Percentiles rank a stretch among this genome's conserved stretches.
Evolutionary conservation across 2,113 vertebrate species (phyloP).

Genomic region (Eptatretus burgeri): DNA sequence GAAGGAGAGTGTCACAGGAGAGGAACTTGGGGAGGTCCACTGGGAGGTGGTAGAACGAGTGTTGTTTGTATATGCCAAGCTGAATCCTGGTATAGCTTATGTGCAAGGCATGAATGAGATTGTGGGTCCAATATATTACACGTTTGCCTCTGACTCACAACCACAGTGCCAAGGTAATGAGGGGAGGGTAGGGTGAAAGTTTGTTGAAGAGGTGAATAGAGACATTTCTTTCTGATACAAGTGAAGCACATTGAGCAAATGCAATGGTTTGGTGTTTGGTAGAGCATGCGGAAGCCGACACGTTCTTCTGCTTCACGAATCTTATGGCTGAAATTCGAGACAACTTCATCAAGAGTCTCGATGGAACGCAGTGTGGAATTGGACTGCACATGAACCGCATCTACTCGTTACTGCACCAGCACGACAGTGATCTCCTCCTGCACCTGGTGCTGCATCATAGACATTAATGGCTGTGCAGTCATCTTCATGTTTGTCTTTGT

Average conservation of each 20-base stretch:
- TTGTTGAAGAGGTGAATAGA: slow-evolving; percentile 39
- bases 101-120: slow-evolving; percentile 6
- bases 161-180: neutral
- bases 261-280: neutral
- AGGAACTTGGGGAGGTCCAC: neutral
- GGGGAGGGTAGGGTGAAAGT: no score
- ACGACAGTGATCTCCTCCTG: neutral
- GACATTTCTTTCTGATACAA: neutral
- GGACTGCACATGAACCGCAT: slow-evolving; percentile 4
- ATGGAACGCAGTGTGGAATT: neutral
- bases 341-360: slow-evolving; percentile 6
- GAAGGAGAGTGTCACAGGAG: neutral
- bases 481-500: neutral
- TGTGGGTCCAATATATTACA: neutral
- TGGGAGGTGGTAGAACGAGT: slow-evolving; percentile 5
- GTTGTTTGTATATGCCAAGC: slow-evolving; percentile 2
- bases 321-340: slow-evolving; percentile 4
- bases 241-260: neutral
- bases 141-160: neutral
- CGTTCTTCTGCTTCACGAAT: slow-evolving; percentile 5
- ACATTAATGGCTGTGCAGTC: no score
- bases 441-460: neutral
- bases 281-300: slow-evolving; percentile 4
- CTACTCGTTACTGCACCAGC: neutral
- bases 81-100: neutral